A percentile compares a stretch with the other conserved stretches of the same genome.
phyloP scores from a whole-genome alignment of 2,113 vertebrate genomes.

The Alethe castanea region DNA sequence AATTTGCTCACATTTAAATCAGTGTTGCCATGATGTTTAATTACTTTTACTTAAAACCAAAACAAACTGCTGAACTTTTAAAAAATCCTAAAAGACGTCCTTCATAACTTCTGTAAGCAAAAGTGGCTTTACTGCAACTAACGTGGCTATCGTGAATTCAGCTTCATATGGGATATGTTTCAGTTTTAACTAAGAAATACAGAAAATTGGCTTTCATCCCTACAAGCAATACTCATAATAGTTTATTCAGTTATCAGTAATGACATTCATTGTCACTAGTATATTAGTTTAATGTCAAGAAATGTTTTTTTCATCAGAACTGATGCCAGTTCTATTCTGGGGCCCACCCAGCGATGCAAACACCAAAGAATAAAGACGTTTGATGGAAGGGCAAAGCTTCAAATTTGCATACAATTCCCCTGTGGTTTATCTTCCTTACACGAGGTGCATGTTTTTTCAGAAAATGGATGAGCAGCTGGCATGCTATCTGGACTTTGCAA shows the following conservation, averaged over 20 bases:
- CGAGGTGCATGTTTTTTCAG: not conserved
- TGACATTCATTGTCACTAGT: not conserved
- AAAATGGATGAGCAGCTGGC: not conserved
- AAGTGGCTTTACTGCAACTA: not conserved
- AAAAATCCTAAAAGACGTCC: not conserved
- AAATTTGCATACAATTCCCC: not conserved
- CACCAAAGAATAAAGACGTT: not conserved
- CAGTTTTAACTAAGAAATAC: not conserved
- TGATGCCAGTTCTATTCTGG: not conserved
- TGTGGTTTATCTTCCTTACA: not conserved
- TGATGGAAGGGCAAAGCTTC: not conserved
- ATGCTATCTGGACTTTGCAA: not conserved
- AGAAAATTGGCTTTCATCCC: not conserved
- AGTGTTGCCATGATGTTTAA: not conserved
- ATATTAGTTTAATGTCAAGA: not conserved
- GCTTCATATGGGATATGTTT: not conserved
- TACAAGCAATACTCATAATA: not conserved
- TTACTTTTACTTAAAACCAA: not conserved
- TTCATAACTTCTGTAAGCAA: not conserved
- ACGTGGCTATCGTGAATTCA: not conserved
- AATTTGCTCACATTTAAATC: not conserved
- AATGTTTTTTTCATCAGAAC: not conserved
- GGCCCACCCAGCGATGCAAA: not conserved
- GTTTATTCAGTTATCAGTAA: not conserved
- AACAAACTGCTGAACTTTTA: not conserved